These are phyloP conservation scores for Hippolais icterina DNA, from an alignment of 2,113 vertebrate species.

Conservation along the genomic window DNA sequence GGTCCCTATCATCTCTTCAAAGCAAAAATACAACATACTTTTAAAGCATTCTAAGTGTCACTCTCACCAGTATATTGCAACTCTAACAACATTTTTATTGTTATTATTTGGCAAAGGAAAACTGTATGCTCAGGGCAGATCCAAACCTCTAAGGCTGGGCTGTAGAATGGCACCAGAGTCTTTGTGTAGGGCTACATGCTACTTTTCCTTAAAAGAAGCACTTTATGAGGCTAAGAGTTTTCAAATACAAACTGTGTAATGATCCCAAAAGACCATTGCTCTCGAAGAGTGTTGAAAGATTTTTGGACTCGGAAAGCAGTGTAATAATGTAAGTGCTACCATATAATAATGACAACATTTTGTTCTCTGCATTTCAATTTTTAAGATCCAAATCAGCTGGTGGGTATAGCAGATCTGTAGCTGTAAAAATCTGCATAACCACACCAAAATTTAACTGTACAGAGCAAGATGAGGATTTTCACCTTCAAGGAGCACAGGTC, in stretches of 20 bases:
- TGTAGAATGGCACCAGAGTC: background rate
- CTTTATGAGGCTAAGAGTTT: background rate
- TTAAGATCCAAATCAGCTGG: background rate
- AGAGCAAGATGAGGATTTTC: background rate
- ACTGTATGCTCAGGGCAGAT: background rate
- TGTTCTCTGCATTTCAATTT: background rate
- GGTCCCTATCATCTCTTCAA: background rate
- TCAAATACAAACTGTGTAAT: background rate
- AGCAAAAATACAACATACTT: background rate
- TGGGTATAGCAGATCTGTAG: background rate
- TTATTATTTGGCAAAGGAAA: background rate
- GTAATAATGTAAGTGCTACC: background rate
- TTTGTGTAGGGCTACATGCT: background rate
- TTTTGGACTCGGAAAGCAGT: background rate
- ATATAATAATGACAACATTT: background rate
- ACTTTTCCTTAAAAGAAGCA: background rate
- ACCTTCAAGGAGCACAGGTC: background rate
- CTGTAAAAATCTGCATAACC: background rate
- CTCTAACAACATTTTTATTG: background rate
- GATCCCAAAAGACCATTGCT: background rate
- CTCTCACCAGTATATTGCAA: background rate
- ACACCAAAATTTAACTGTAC: too few relatives aligned
- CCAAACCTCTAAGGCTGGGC: background rate
- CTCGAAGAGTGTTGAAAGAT: background rate
- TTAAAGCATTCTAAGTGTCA: background rate